phyloP scores from a whole-genome alignment of 2,113 vertebrate species.

The Chionis minor region DNA sequence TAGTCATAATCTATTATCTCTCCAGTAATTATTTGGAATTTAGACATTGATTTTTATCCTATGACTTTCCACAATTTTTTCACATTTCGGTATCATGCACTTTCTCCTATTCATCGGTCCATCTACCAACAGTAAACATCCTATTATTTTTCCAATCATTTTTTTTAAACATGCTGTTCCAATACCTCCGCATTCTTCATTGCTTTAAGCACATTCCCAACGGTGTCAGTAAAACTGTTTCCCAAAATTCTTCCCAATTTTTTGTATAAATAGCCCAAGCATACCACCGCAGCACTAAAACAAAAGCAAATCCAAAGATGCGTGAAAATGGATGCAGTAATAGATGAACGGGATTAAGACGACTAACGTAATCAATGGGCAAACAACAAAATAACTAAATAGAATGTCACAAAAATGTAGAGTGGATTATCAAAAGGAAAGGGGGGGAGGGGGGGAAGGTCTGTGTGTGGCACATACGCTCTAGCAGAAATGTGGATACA shows the following conservation, averaged over 20 bases:
- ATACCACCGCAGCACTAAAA: slow-evolving; percentile 90
- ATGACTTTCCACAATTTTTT: background rate
- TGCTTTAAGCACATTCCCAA: slow-evolving; percentile 90
- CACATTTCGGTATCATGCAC: slow-evolving; percentile 2
- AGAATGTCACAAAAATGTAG: background rate
- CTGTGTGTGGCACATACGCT: background rate
- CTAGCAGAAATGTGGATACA: background rate
- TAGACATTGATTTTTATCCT: background rate
- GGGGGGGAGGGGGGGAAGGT: background rate
- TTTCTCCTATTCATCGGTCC: background rate
- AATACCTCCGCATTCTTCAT: slow-evolving; percentile 93
- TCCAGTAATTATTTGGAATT: background rate
- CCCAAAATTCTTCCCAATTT: slow-evolving; percentile 89
- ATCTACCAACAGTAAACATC: background rate
- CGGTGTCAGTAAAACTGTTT: slow-evolving; percentile 84
- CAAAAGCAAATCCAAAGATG: slow-evolving; percentile 67
- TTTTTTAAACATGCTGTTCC: slow-evolving; percentile 52
- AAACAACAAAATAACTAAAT: slow-evolving; percentile 9
- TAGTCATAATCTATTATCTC: background rate
- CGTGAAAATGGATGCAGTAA: slow-evolving; percentile 44
- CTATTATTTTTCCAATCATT: slow-evolving; percentile 18
- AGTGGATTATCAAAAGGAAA: background rate
- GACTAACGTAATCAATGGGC: background rate
- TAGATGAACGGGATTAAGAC: background rate
- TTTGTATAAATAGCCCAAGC: slow-evolving; percentile 90